A percentile compares a stretch with the other conserved stretches of the same genome.
These are phyloP conservation scores for Lepidocyrtinus sp. DNA, from an alignment of 2,888 invertebrate species.

Conservation along the genomic window DNA sequence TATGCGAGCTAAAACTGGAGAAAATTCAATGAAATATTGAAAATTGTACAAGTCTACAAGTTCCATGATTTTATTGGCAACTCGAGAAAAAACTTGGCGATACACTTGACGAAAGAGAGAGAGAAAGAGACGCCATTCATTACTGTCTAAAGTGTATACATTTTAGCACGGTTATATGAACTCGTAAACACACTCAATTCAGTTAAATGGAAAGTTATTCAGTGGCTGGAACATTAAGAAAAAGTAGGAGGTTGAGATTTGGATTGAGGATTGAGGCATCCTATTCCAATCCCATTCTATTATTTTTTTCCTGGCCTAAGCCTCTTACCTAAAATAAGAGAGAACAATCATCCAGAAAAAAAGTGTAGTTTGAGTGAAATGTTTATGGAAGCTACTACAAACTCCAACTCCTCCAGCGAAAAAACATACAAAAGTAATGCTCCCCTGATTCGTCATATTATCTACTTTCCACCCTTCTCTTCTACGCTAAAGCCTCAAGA, in stretches of 20 bases:
- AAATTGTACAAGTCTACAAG: no score
- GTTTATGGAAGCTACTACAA: no score
- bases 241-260: slow-evolving; percentile 13
- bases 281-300: slow-evolving; percentile 10
- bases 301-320: slow-evolving; percentile 4
- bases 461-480: not conserved
- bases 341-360: slow-evolving; percentile 11
- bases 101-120: no score
- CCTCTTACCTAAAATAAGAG: slow-evolving; percentile 13
- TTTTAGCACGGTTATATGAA: slow-evolving; percentile 10
- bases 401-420: not conserved
- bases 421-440: not conserved
- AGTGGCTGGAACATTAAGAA: not conserved
- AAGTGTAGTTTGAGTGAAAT: slow-evolving; percentile 4
- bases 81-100: no score
- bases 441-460: slow-evolving; percentile 13
- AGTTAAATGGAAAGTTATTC: slow-evolving; percentile 13
- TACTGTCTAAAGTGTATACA: no score
- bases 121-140: no score
- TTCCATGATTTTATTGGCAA: no score
- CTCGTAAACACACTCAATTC: slow-evolving; percentile 13
- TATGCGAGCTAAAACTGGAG: no score
- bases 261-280: slow-evolving; percentile 8
- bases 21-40: no score
- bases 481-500: slow-evolving; percentile 3